Percentiles rank a stretch among this genome's conserved stretches.
Conservation (phyloP, 2,888 invertebrate genomes). For the Pandemis cinnamomeana region DNA sequence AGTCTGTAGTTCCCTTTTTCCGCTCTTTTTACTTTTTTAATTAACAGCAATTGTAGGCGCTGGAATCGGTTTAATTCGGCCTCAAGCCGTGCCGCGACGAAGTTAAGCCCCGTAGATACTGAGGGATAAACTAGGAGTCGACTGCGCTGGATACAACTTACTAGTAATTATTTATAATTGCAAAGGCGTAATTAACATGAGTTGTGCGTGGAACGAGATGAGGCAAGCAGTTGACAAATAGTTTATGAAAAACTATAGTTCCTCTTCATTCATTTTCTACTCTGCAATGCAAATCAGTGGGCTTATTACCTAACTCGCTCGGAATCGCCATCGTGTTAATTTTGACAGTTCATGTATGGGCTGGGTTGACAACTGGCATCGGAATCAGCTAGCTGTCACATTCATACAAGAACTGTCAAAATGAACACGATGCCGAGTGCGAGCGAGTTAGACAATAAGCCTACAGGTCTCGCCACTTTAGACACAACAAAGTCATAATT, state of each 20-base stretch:
- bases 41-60: slow-evolving; percentile 25
- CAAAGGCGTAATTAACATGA: slow-evolving; percentile 1
- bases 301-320: too few species aligned
- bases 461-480: not conserved
- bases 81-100: slow-evolving; percentile 28
- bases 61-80: slow-evolving; percentile 37
- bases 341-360: too few species aligned
- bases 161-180: slow-evolving; percentile 19
- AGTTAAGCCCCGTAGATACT: slow-evolving; percentile 34
- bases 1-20: slow-evolving; percentile 6
- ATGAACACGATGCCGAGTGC: too few species aligned
- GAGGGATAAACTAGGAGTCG: slow-evolving; percentile 34
- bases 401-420: too few species aligned
- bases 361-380: too few species aligned
- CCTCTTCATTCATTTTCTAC: too few species aligned
- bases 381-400: too few species aligned
- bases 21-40: slow-evolving; percentile 12
- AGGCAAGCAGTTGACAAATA: not conserved
- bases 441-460: too few species aligned
- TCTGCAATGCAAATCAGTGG: too few species aligned
- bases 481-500: not conserved
- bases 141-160: slow-evolving; percentile 31
- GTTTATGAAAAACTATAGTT: too few species aligned
- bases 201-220: not conserved
- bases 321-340: too few species aligned